phyloP scores from a whole-genome alignment of 2,113 vertebrate species.

The Dromaius novaehollandiae region DNA sequence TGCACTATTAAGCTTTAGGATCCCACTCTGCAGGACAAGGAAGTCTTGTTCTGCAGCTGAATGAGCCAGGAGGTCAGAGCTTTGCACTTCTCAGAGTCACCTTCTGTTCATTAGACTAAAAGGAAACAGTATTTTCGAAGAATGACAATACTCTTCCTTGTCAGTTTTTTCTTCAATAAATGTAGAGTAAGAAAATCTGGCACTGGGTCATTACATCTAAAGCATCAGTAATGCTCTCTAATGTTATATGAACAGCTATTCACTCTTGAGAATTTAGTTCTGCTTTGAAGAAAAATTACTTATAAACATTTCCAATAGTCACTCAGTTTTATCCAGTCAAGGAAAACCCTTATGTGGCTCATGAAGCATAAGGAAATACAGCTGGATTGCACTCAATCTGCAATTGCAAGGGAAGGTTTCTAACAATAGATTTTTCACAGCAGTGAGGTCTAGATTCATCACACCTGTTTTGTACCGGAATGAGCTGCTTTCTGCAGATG shows the following conservation, averaged over 20 bases:
- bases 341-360: background rate
- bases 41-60: background rate
- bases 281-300: background rate
- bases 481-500: background rate
- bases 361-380: background rate
- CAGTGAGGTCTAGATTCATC: background rate
- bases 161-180: background rate
- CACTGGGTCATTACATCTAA: background rate
- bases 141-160: background rate
- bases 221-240: background rate
- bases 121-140: constrained; percentile 8
- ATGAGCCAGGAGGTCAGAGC: background rate
- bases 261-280: background rate
- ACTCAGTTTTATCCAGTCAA: background rate
- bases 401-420: background rate
- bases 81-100: background rate
- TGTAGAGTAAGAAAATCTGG: background rate
- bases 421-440: background rate
- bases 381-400: background rate
- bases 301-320: background rate
- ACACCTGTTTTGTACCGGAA: background rate
- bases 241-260: background rate
- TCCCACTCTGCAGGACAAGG: background rate
- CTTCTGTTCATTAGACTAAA: constrained; percentile 16
- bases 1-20: background rate